phyloP scores from a whole-genome alignment of 1,140 invertebrate genomes.

The Ceratosolen solmsi region DNA sequence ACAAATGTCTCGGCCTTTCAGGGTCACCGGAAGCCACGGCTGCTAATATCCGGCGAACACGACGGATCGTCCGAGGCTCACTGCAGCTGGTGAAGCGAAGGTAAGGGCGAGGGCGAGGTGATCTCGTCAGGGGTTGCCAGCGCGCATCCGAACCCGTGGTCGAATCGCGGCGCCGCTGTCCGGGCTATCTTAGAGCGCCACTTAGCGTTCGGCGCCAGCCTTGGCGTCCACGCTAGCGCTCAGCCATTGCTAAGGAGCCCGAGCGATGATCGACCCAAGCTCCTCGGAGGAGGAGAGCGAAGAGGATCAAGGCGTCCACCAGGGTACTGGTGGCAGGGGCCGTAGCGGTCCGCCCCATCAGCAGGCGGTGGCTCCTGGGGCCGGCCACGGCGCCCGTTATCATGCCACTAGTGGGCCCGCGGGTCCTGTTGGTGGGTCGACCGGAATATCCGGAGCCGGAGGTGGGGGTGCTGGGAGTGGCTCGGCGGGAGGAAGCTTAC shows the following conservation, averaged over 20 bases:
- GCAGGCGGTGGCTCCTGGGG: conserved; percentile 59
- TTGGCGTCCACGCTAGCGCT: background rate
- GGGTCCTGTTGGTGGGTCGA: conserved; percentile 57
- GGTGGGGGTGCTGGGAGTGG: conserved; percentile 65
- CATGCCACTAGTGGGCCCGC: conserved; percentile 56
- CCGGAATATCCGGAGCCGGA: conserved; percentile 72
- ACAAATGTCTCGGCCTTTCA: background rate
- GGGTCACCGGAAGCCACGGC: background rate
- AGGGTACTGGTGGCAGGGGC: conserved; percentile 60
- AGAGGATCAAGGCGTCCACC: conserved; percentile 82
- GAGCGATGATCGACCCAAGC: conserved; percentile 88
- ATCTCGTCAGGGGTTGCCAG: too few relatives aligned
- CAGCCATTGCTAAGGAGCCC: background rate
- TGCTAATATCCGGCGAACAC: background rate
- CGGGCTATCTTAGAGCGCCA: too few relatives aligned
- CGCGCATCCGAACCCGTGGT: too few relatives aligned
- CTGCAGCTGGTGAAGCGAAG: conserved; percentile 1
- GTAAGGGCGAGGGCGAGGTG: conserved; percentile 20
- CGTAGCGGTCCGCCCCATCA: conserved; percentile 64
- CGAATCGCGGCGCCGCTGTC: too few relatives aligned
- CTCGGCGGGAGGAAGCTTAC: conserved; percentile 59
- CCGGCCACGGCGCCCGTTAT: conserved; percentile 56
- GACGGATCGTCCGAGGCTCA: conserved; percentile 19
- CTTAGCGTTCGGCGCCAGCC: too few relatives aligned
- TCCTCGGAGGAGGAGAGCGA: conserved; percentile 91